These are phyloP conservation scores for Dioctria linearis DNA, from an alignment of 2,888 invertebrate species.

Conservation along the genomic window DNA sequence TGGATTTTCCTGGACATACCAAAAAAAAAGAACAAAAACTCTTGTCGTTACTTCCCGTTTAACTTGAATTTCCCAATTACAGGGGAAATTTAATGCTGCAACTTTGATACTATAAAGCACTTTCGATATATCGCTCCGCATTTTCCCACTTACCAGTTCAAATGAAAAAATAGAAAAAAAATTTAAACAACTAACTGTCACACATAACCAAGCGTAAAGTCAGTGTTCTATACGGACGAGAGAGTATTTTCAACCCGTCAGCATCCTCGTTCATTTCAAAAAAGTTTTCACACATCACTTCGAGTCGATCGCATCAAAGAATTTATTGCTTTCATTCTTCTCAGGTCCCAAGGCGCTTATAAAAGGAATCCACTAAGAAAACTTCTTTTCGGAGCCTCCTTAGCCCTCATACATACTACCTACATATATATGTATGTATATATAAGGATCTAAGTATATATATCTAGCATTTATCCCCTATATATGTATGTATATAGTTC, in stretches of 20 bases:
- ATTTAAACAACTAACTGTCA: constrained; percentile 40
- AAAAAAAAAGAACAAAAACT: constrained; percentile 27
- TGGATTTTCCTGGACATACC: constrained; percentile 23
- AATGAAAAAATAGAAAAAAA: background rate
- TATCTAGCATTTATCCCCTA: too few relatives aligned
- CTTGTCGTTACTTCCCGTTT: constrained; percentile 34
- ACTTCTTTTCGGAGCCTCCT: constrained; percentile 27
- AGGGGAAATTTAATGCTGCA: constrained; percentile 43
- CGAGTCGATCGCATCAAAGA: constrained; percentile 52
- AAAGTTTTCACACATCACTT: constrained; percentile 51
- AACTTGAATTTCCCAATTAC: constrained; percentile 49
- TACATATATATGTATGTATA: too few relatives aligned
- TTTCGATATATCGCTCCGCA: background rate
- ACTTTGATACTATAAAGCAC: background rate
- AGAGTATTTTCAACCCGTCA: constrained; percentile 50
- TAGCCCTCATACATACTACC: background rate
- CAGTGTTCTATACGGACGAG: constrained; percentile 21
- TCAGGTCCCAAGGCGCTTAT: constrained; percentile 50
- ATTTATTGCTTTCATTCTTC: constrained; percentile 53
- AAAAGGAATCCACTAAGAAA: constrained; percentile 53
- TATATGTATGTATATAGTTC: background rate
- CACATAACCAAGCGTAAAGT: constrained; percentile 45
- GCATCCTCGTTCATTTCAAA: constrained; percentile 47
- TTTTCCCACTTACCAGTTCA: background rate
- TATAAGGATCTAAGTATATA: background rate